Evolutionary conservation across 2,888 invertebrate species (phyloP).

Genomic region (Euzophera pinguis): DNA sequence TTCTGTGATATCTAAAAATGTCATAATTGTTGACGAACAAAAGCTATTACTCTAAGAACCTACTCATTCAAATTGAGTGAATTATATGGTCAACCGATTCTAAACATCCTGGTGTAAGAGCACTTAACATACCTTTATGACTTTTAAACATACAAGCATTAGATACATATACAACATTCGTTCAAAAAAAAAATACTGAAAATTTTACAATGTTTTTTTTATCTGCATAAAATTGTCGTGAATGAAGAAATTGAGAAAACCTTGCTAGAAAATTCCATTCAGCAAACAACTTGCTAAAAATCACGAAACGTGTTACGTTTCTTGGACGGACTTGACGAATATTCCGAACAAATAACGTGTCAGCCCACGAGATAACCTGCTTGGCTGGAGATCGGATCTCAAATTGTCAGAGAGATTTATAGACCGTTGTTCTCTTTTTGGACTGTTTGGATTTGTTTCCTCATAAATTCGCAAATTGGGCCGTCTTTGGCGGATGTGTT

Average conservation of each 20-base stretch:
- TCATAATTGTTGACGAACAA: too few species aligned
- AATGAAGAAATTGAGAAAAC: background rate
- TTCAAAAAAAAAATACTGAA: too few species aligned
- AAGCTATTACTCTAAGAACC: too few species aligned
- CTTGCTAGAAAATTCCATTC: background rate
- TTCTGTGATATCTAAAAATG: too few species aligned
- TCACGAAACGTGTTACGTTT: background rate
- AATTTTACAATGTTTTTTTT: too few species aligned
- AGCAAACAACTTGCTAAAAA: background rate
- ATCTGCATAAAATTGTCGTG: background rate
- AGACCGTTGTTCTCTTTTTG: constrained; percentile 57
- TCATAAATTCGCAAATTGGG: constrained; percentile 35
- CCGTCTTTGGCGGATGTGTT: background rate
- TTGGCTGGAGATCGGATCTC: constrained; percentile 61
- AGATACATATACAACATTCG: too few species aligned
- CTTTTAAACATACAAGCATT: too few species aligned
- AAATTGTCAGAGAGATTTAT: constrained; percentile 66
- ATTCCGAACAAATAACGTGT: constrained; percentile 22
- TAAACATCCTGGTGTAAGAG: too few species aligned
- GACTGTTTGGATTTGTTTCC: constrained; percentile 48
- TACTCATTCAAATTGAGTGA: too few species aligned
- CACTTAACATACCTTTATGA: too few species aligned
- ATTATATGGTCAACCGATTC: too few species aligned
- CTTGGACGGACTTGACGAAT: constrained; percentile 7
- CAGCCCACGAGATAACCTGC: constrained; percentile 31